Evolutionary conservation across 2,113 vertebrate species (phyloP).

Genomic region (Raphicerus campestris): DNA sequence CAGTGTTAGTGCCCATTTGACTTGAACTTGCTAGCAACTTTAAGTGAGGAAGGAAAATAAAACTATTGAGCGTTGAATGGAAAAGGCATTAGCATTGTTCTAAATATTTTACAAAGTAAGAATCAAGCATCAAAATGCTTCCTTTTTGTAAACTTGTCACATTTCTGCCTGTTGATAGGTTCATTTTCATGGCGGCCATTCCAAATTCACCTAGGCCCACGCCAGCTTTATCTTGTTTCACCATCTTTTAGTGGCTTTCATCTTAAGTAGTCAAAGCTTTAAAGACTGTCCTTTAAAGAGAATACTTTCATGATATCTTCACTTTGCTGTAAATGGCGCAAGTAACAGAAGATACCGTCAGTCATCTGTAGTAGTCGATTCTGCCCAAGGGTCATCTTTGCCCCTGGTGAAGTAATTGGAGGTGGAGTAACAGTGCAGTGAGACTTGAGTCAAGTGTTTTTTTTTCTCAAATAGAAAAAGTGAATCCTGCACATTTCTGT

Average conservation of each 20-base stretch:
- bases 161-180: not conserved
- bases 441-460: not conserved
- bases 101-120: not conserved
- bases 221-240: not conserved
- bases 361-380: not conserved
- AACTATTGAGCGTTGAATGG: constrained; percentile 28
- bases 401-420: not conserved
- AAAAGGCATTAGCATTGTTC: constrained; percentile 50
- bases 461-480: not conserved
- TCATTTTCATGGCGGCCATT: not conserved
- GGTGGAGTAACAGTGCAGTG: not conserved
- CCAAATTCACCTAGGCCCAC: not conserved
- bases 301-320: not conserved
- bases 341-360: not conserved
- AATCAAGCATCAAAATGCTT: not conserved
- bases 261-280: not conserved
- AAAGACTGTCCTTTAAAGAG: not conserved
- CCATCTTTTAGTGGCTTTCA: not conserved
- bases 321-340: not conserved
- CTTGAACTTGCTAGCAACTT: not conserved
- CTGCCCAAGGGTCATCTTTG: not conserved
- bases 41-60: constrained; percentile 47
- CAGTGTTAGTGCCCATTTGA: not conserved
- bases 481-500: not conserved
- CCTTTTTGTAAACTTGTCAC: not conserved